Evolutionary conservation across 2,113 vertebrate genomes (phyloP).

Genomic region (Ptilonorhynchus violaceus): DNA sequence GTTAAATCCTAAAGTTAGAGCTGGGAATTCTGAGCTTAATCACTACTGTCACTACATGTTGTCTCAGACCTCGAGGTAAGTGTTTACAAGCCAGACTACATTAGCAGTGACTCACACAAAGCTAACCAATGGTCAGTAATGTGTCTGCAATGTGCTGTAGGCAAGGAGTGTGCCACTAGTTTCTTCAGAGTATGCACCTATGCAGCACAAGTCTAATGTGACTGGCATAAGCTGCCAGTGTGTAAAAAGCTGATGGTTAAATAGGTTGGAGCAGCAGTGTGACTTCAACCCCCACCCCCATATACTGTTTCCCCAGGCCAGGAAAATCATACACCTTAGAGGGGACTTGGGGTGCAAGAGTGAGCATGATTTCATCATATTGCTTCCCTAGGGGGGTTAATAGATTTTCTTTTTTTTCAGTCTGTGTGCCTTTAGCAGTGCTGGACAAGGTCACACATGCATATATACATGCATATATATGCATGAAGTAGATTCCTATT

Average conservation of each 20-base stretch:
- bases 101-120: neutral
- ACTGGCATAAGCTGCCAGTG: neutral
- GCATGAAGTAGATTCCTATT: neutral
- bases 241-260: neutral
- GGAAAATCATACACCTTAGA: neutral
- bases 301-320: neutral
- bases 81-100: neutral
- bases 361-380: neutral
- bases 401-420: neutral
- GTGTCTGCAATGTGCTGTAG: neutral
- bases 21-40: neutral
- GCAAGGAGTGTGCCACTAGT: neutral
- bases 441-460: neutral
- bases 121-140: neutral
- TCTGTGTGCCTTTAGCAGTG: neutral
- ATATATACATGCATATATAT: rapidly evolving
- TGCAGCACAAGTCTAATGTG: neutral
- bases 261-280: neutral
- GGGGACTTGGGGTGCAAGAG: neutral
- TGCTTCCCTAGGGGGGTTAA: neutral
- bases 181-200: neutral
- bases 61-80: neutral
- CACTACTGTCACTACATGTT: neutral
- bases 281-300: rapidly evolving
- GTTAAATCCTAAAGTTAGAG: neutral